Base-by-base conservation (phyloP, 2,797 vertebrate species). In the Cacajao melanocephalus region DNA sequence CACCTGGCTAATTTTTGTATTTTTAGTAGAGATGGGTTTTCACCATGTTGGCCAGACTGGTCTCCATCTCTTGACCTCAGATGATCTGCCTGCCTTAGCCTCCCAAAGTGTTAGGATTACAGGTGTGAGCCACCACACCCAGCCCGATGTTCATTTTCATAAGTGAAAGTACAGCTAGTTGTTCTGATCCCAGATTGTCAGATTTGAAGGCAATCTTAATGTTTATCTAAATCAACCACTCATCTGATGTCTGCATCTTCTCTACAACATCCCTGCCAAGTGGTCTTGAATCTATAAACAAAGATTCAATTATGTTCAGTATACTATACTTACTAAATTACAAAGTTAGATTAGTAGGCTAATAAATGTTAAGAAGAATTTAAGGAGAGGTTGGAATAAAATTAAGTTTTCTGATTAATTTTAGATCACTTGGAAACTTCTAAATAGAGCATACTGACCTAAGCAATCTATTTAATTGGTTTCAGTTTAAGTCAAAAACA, bases 311-410 rank as follows among this genome's bases (percentile, higher is more conserved):
- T 96, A 88, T 50, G 24, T 58, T 82, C 88, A 73, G 58, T 92
- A 73, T 93, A 44, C 70, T 39, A 48, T 86, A 58, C 79, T 96
- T 91, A 92, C 85, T 96, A 91, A 96, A 88, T 96, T 95, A 81
- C 52, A 67, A 88, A 94, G 83, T 92, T 92, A 97, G 57, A 72
- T 70, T 84, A 94, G 92, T 92, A 97, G 73, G 82, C 72, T 88
- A 88, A 92, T 97, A 97, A 96, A 83, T 83, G 90, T 91, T 97
- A 73, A 75, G 46, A 93, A 90, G 78, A 93, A 82, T 95, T 91
- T 97, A 96, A 84, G 94, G 80, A 95, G 75, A 96, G 19, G 17
- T 78, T 90, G 50, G 73, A 73, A 92, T 88, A 89, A 94, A 94
- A 33, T 89, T 70, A 95, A 88, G 75, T 79, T 96, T 95, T 93